Evolutionary conservation across 2,113 vertebrate species (phyloP), one percentile per base, ranked within the genome.

Genomic region (Myrmophylax atrothorax): DNA sequence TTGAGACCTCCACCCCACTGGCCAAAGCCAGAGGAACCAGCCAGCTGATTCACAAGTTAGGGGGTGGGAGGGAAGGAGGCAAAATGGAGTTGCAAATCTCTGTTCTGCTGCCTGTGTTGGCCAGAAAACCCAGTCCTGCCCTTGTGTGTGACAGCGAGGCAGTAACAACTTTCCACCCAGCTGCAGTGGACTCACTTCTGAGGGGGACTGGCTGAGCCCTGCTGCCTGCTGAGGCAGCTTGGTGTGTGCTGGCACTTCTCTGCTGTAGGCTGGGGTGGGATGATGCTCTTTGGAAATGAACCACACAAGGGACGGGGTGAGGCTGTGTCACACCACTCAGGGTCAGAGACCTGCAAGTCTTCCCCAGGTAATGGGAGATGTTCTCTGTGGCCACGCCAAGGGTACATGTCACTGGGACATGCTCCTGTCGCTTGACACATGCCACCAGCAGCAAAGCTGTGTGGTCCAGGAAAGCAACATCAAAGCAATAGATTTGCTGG

Each of bases 131-230:
- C 55, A 31, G n/a, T 53, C 31, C 70, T 74, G 47, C 17, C 78
- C 55, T 28, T 31, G 68, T 24, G 46, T 52, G 60, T 0, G 4
- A 47, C 74, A 56, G 22, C 0, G 0, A 79, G 37, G 52, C 62
- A 42, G 18, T 2, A 56, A 37, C 0, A 4, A 1, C 6, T 38
- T 29, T 35, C 6, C 1, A 3, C 10, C 3, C 1, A 0, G 24
- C 35, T 29, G 40, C 0, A 1, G n/a, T 0, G 1, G 10, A 63
- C 42, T 74, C 1, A 0, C 42, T 53, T 49, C 9, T 1, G 2
- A 12, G 6, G n/a, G 24, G 18, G 49, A 47, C 12, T 3, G 4
- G 40, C 40, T 72, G 81, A 52, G 56, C 44, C 1, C 37, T 9
- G 74, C 23, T 2, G 8, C 22, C 38, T 7, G 4, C 52, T 44